Percentiles rank a stretch among this genome's conserved stretches.
phyloP scores from a whole-genome alignment of 2,888 invertebrate species.

The Thereva nobilitata region DNA sequence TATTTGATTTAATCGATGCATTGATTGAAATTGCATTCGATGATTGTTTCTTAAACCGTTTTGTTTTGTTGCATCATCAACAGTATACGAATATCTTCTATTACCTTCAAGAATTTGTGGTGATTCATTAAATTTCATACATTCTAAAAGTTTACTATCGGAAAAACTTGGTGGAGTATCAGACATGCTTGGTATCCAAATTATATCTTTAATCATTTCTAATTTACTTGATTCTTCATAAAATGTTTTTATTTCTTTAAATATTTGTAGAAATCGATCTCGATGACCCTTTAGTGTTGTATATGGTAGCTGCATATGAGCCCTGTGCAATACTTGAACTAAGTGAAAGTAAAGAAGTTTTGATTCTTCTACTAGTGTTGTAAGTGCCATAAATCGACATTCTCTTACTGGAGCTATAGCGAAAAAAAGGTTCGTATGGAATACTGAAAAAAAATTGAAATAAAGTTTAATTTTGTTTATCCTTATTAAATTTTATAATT shows the following conservation, averaged over 20 bases:
- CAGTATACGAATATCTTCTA: not conserved
- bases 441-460: conserved; percentile 66
- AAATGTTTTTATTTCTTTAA: conserved; percentile 84
- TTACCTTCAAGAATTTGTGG: no score
- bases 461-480: not conserved
- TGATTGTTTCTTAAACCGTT: no score
- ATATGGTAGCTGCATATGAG: conserved; percentile 87
- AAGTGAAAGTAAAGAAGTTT: conserved; percentile 95
- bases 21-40: not conserved
- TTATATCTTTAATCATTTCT: conserved; percentile 96
- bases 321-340: conserved; percentile 92
- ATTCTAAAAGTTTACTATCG: not conserved
- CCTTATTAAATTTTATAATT: not conserved
- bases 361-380: conserved; percentile 94
- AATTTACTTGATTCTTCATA: conserved; percentile 90
- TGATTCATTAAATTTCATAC: not conserved
- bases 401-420: conserved; percentile 98
- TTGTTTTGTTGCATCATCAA: no score
- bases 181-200: conserved; percentile 90
- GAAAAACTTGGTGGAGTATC: conserved; percentile 91
- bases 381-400: conserved; percentile 92
- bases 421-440: conserved; percentile 88
- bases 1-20: not conserved
- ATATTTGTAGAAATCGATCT: conserved; percentile 86
- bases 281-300: conserved; percentile 90